A percentile compares a stretch with the other conserved stretches of the same genome.
These are phyloP conservation scores for Callyntrura sp. DNA, from an alignment of 2,888 invertebrate species.

Conservation along the genomic window DNA sequence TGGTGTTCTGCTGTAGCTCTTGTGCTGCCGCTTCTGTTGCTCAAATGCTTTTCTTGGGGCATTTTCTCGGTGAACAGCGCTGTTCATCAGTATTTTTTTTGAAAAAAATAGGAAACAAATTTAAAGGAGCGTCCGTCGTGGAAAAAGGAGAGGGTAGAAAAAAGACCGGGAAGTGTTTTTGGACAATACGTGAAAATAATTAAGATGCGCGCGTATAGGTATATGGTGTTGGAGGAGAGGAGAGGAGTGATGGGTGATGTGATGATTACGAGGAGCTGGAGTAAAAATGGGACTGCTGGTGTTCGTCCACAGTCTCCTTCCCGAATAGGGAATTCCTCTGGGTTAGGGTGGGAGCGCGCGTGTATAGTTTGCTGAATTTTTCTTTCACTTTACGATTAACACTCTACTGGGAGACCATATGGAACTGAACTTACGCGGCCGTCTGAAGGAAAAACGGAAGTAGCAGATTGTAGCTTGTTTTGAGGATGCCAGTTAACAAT, in stretches of 20 bases:
- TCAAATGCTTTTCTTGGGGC: not conserved
- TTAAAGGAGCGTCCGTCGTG: too few relatives aligned
- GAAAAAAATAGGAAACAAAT: not conserved
- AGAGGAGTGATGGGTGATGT: conserved; percentile 28
- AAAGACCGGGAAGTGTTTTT: too few relatives aligned
- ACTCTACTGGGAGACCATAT: conserved; percentile 63
- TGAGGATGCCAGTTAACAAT: conserved; percentile 20
- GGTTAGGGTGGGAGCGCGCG: not conserved
- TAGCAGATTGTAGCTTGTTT: conserved; percentile 53
- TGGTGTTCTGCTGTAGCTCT: conserved; percentile 11
- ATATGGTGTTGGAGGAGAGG: not conserved
- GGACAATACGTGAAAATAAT: conserved; percentile 16
- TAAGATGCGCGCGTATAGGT: conserved; percentile 47
- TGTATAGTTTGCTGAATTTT: not conserved
- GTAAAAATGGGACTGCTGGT: not conserved
- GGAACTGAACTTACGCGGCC: conserved; percentile 38
- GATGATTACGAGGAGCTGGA: conserved; percentile 49
- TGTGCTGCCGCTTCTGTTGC: not conserved
- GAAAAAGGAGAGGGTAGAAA: conserved; percentile 32
- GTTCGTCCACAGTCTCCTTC: not conserved
- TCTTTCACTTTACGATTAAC: too few relatives aligned
- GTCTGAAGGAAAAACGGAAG: conserved; percentile 62
- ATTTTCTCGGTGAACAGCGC: conserved; percentile 24
- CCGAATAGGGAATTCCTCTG: not conserved
- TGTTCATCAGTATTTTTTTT: conserved; percentile 15